These are phyloP conservation scores for Trichosurus vulpecula DNA, from an alignment of 2,797 vertebrate genomes.

Conservation along the genomic window DNA sequence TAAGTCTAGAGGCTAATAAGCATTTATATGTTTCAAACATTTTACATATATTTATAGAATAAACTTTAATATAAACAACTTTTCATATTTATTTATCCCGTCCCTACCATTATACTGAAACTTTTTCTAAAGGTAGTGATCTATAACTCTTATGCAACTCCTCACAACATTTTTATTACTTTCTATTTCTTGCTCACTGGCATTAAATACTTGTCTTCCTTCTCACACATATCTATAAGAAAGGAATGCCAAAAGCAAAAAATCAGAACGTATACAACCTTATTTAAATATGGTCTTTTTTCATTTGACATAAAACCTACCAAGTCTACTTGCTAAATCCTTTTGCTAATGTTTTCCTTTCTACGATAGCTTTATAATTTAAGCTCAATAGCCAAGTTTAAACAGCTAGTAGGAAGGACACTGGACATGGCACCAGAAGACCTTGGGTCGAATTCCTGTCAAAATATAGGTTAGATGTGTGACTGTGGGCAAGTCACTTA, in stretches of 20 bases:
- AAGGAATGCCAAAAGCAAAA: background rate
- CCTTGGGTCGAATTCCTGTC: background rate
- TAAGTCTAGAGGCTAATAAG: too few relatives aligned
- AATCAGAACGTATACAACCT: background rate
- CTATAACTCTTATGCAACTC: background rate
- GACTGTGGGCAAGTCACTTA: background rate
- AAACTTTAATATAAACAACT: too few relatives aligned
- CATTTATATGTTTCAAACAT: too few relatives aligned
- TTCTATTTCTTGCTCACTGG: background rate
- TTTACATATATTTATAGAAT: too few relatives aligned
- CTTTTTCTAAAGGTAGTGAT: background rate
- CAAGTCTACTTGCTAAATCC: background rate
- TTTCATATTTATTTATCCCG: too few relatives aligned
- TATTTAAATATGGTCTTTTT: background rate
- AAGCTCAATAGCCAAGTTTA: background rate
- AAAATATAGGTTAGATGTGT: background rate
- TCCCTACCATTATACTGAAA: background rate
- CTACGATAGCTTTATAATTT: background rate
- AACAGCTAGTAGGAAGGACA: background rate
- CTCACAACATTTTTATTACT: background rate
- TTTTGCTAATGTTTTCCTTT: background rate
- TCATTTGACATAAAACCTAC: background rate
- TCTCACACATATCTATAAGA: background rate
- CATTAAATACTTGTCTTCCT: background rate
- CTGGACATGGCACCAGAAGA: background rate